Evolutionary conservation across 2,113 vertebrate genomes (phyloP).

Genomic region (Catagonus wagneri): DNA sequence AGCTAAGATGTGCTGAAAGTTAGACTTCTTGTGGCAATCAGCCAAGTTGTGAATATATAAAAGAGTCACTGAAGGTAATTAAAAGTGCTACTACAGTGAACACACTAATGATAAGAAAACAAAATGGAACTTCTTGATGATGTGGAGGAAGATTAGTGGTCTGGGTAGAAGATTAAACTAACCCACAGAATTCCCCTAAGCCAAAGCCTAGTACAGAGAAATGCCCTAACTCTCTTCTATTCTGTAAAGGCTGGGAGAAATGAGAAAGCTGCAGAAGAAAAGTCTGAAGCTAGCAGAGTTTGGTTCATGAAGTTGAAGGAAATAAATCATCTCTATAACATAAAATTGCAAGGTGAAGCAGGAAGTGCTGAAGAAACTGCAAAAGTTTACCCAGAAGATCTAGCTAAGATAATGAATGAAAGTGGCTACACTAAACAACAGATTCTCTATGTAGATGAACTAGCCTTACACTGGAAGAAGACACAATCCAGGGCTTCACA

Average conservation of each 20-base stretch:
- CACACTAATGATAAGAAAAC: background rate
- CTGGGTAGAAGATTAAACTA: background rate
- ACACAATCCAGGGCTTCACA: background rate
- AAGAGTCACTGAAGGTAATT: background rate
- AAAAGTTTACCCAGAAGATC: background rate
- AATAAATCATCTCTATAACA: background rate
- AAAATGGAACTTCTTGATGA: background rate
- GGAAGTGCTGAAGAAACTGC: background rate
- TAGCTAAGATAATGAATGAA: background rate
- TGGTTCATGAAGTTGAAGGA: background rate
- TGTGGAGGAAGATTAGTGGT: background rate
- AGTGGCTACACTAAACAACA: background rate
- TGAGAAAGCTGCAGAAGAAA: background rate
- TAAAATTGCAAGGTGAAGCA: background rate
- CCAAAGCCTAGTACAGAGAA: background rate
- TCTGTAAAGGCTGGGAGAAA: background rate
- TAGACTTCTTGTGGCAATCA: background rate
- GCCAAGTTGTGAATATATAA: background rate
- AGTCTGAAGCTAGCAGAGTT: background rate
- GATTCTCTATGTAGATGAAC: background rate
- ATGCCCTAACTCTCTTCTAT: background rate
- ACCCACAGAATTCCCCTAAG: background rate
- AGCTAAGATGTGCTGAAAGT: background rate
- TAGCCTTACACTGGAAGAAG: background rate
- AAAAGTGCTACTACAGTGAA: background rate